Evolutionary conservation across 1,140 invertebrate species (phyloP).

Genomic region (Trichomalopsis sarcophagae): DNA sequence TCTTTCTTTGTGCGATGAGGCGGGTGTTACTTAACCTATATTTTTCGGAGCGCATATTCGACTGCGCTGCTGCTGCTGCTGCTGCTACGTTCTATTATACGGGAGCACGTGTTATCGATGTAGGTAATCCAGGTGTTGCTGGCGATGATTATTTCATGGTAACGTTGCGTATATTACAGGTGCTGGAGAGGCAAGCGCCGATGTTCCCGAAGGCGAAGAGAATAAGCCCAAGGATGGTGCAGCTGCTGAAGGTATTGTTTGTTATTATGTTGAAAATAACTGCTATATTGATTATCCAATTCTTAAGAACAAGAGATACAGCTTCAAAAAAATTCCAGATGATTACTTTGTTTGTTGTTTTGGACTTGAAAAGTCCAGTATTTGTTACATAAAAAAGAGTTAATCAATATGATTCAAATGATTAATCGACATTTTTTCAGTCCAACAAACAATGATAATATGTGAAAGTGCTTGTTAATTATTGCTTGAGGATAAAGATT

Average conservation of each 20-base stretch:
- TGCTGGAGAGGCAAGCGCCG: constrained; percentile 71
- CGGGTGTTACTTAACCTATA: background rate
- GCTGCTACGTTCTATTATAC: background rate
- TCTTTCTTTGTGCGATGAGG: background rate
- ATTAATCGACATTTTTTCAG: background rate
- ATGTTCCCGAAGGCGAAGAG: constrained; percentile 70
- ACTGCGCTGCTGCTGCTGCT: too few species aligned
- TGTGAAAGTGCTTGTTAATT: background rate
- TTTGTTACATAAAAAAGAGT: too few species aligned
- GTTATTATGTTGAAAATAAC: background rate
- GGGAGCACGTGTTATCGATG: constrained; percentile 1
- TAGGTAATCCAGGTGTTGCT: background rate
- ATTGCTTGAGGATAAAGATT: background rate
- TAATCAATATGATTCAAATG: background rate
- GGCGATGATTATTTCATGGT: background rate
- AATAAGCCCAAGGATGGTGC: constrained; percentile 63
- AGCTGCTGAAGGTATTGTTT: constrained; percentile 59
- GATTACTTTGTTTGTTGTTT: too few species aligned
- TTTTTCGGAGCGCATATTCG: background rate
- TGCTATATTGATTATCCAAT: too few species aligned
- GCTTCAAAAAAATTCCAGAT: too few species aligned
- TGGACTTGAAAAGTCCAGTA: too few species aligned
- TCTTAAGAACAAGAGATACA: too few species aligned
- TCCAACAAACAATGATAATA: background rate
- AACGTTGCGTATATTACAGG: constrained; percentile 57